These are phyloP conservation scores for Drosophila anomelani DNA, from an alignment of 2,888 invertebrate genomes.

Conservation along the genomic window DNA sequence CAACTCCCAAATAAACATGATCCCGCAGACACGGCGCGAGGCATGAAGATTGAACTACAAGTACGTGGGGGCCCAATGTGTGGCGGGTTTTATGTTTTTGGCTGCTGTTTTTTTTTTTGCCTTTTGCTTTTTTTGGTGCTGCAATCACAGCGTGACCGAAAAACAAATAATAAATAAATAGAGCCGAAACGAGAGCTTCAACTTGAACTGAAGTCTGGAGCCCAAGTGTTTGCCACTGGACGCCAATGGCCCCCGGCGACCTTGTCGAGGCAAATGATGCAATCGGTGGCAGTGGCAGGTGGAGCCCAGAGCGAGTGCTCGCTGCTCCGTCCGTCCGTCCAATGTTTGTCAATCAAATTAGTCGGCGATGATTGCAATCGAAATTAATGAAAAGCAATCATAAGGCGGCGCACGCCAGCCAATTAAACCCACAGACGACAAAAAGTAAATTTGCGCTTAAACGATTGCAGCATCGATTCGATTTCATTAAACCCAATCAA, in stretches of 20 bases:
- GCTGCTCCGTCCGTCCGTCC: conserved; percentile 1
- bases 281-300: conserved; percentile 27
- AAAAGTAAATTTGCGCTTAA: conserved; percentile 67
- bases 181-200: conserved; percentile 53
- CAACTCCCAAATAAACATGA: conserved; percentile 31
- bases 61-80: conserved; percentile 35
- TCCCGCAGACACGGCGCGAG: conserved; percentile 13
- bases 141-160: conserved; percentile 70
- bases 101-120: conserved; percentile 20
- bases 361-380: conserved; percentile 59
- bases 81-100: conserved; percentile 16
- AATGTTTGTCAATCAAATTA: conserved; percentile 76
- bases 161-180: conserved; percentile 70
- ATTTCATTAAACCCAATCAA: conserved; percentile 76
- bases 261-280: conserved; percentile 33
- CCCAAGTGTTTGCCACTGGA: conserved; percentile 43
- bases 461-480: conserved; percentile 54
- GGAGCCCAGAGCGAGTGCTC: conserved; percentile 15
- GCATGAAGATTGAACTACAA: conserved; percentile 25
- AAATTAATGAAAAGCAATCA: conserved; percentile 57
- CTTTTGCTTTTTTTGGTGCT: conserved; percentile 14
- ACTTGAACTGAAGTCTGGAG: conserved; percentile 55
- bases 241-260: conserved; percentile 40
- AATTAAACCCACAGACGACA: conserved; percentile 45
- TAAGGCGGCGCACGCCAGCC: conserved; percentile 45